A percentile compares a stretch with the other conserved stretches of the same genome.
Conservation (phyloP, 2,113 vertebrate genomes). For the Hoplias malabaricus region DNA sequence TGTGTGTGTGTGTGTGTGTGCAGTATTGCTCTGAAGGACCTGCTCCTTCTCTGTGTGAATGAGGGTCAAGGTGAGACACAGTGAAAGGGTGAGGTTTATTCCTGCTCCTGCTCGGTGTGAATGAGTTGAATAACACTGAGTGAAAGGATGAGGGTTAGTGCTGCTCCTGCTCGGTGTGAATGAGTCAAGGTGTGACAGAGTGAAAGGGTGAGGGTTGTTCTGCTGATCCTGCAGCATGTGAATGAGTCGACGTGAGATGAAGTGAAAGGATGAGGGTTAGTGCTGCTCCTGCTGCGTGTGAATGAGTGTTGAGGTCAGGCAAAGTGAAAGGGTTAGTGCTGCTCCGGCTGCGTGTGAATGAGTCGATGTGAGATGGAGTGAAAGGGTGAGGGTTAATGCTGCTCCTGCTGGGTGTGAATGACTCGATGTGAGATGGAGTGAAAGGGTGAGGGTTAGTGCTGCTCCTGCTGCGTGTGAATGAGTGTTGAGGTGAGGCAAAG, state of each 20-base stretch:
- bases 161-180: conserved; percentile 23
- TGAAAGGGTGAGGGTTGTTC: too few species aligned
- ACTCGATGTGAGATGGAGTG: background rate
- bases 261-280: background rate
- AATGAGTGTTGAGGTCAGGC: background rate
- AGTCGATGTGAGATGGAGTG: background rate
- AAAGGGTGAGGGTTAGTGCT: background rate
- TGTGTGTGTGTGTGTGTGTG: background rate
- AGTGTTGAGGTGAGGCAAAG: background rate
- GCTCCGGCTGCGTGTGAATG: too few species aligned
- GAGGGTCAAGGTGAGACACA: background rate
- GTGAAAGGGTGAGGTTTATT: background rate
- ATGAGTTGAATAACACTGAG: background rate
- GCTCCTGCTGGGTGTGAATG: conserved; percentile 19
- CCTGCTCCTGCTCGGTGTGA: conserved; percentile 27
- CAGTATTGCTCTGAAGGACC: too few species aligned
- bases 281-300: conserved; percentile 28
- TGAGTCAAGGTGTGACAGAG: background rate
- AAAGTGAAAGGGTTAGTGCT: background rate
- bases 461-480: conserved; percentile 19
- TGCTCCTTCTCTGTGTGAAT: too few species aligned
- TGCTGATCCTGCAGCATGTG: too few species aligned
- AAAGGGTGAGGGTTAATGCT: background rate
- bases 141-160: background rate
- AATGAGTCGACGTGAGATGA: too few species aligned